Evolutionary conservation across 2,888 invertebrate species (phyloP), one percentile per base, ranked within the genome.

Genomic region (Aproaerema taeniolella): DNA sequence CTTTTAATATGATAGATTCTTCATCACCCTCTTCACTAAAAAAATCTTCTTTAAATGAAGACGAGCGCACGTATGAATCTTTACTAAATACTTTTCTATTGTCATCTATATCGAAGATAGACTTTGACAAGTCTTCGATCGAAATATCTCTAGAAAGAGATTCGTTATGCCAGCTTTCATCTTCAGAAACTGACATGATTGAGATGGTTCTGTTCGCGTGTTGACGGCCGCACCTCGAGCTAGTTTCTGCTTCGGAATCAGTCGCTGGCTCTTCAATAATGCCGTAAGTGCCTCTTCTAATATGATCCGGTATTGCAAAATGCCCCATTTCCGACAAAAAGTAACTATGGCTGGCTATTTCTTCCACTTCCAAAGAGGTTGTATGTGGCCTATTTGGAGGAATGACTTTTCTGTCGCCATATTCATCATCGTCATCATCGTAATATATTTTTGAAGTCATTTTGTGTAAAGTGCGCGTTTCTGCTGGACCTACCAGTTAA

Each of bases 111-210:
- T 88, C 88, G 39, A 86, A 86, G 43, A 87, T 79, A 13, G 85
- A 73, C 60, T 87, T 87, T 3, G 88, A 87, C 11, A 89, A 69
- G 43, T 90, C 89, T 56, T 89, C 89, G 34, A 88, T 81, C 2
- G 90, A 89, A 38, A 89, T 82, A 47, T 90, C 90, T 41, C 89
- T 69, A 0, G 90, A 89, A 11, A 87, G 69, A 29, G 86, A 67
- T 39, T 89, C 85, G 11, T 87, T 89, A 37, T 87, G 88, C 70
- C 87, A 73, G 30, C 88, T 89, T 14, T 91, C 91, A 49, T 91
- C 91, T 64, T 91, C 91, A 1, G 91, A 90, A 17, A 90, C 75
- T 1, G 91, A 91, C 45, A 89, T 87, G n/a, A 91, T 91, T 0
- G 91, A 91, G n/a, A 91, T 68, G 2, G 89, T 88, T 49, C 90